Evolutionary conservation across 2,888 invertebrate genomes (phyloP), one percentile per base, ranked within the genome.

Genomic region (Unio delphinus): DNA sequence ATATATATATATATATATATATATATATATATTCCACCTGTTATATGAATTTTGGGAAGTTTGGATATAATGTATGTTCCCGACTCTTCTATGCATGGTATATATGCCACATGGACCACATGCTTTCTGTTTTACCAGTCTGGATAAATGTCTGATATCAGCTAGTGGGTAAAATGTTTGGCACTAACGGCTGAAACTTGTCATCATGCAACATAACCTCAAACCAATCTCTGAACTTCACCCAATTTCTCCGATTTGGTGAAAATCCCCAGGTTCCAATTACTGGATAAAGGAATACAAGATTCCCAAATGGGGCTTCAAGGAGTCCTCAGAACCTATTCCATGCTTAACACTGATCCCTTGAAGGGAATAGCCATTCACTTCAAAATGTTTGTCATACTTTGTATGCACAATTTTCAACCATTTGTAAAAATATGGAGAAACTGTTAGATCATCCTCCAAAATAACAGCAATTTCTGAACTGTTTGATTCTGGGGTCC

Each of bases 391-490:
- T 8, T 61, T 58, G 34, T 79, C 78, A 65, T 84, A 87, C 23
- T 81, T 79, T 5, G 63, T 65, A 64, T 83, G 84, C 18, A 82
- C 85, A 23, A 76, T 70, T 71, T 81, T 83, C 45, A 86, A 65
- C 82, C 83, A 87, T 57, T 75, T 72, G 67, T 84, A 86, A 55
- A 83, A 81, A 64, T 74, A 79, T 45, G 74, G 80, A 0, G 86
- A 86, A 3, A 86, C 78, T 18, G 80, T 78, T 20, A 84, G 61
- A 67, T 87, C 87, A 62, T 87, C 87, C 64, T 87, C 87, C 3
- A 87, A 65, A 55, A 87, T 76, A 1, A 87, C 72, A 1, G 80
- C 86, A 18, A 85, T 80, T 72, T 87, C 86, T 8, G 79, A 72
- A 15, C 71, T 75, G 63, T 80, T 72, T 3, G 68, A 61, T 5